phyloP scores from a whole-genome alignment of 2,797 vertebrate genomes.

The Rhadinocentrus ornatus region DNA sequence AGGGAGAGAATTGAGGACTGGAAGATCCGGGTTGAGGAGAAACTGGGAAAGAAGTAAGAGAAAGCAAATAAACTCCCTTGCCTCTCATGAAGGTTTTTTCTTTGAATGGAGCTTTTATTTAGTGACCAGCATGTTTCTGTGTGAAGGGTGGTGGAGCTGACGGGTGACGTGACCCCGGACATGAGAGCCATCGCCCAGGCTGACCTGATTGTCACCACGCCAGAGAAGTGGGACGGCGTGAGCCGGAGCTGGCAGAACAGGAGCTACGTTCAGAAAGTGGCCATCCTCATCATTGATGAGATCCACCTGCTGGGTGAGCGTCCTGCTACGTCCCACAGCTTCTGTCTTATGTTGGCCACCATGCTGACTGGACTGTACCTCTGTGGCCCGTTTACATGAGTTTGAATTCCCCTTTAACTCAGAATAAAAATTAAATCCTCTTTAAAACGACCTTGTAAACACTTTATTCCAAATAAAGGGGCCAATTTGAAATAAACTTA shows the following conservation, averaged over 20 bases:
- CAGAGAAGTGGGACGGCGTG: conserved; percentile 98
- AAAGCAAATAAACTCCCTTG: neutral
- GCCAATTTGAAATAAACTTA: no score
- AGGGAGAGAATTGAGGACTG: conserved; percentile 97
- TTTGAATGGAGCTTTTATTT: neutral
- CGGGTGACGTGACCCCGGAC: conserved; percentile 96
- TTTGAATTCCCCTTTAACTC: no score
- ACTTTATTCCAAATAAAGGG: no score
- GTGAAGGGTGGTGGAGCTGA: conserved; percentile 93
- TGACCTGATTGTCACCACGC: conserved; percentile 97
- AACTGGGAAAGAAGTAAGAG: conserved; percentile 94
- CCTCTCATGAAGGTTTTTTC: neutral
- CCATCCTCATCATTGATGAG: conserved; percentile 98
- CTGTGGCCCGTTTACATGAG: no score
- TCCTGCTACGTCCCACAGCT: neutral
- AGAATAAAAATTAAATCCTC: no score
- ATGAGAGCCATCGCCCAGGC: conserved; percentile 93
- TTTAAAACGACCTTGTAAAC: no score
- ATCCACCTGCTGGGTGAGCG: conserved; percentile 94
- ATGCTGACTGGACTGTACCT: neutral
- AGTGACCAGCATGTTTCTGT: neutral
- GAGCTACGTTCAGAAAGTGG: conserved; percentile 96
- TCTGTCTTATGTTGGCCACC: neutral
- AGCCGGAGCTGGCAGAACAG: conserved; percentile 99
- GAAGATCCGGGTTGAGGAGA: conserved; percentile 95